These are phyloP conservation scores for Protaetia brevitarsis DNA, from an alignment of 1,140 invertebrate genomes.

Conservation along the genomic window DNA sequence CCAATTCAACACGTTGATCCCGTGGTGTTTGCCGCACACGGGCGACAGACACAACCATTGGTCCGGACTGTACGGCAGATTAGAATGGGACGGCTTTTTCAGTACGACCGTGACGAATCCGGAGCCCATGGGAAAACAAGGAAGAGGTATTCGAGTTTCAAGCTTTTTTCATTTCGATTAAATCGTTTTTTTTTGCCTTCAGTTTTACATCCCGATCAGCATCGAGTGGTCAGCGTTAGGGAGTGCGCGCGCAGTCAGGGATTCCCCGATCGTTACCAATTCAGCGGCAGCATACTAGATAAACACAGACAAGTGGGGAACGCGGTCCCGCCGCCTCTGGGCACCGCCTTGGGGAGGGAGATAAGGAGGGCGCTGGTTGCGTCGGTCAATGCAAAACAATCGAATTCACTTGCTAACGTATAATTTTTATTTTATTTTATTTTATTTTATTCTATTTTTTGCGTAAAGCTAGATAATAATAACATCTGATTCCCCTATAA, in stretches of 20 bases:
- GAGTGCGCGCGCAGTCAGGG: constrained; percentile 87
- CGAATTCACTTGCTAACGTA: too few relatives aligned
- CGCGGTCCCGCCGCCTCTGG: constrained; percentile 82
- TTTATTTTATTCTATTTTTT: too few relatives aligned
- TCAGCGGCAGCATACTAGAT: constrained; percentile 73
- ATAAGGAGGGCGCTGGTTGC: constrained; percentile 54
- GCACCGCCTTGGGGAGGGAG: constrained; percentile 71
- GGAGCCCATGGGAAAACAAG: constrained; percentile 89
- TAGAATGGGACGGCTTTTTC: constrained; percentile 85
- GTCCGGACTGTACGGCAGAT: constrained; percentile 71
- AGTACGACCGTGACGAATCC: constrained; percentile 85
- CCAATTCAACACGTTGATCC: constrained; percentile 83
- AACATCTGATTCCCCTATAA: too few relatives aligned
- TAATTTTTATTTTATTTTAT: too few relatives aligned
- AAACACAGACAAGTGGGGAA: constrained; percentile 86
- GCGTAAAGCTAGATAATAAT: too few relatives aligned
- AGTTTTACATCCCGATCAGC: constrained; percentile 79
- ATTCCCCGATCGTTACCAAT: constrained; percentile 76
- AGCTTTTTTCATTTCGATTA: background rate
- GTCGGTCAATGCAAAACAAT: background rate
- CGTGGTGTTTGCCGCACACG: constrained; percentile 89
- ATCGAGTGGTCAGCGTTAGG: constrained; percentile 77
- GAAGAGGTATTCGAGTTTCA: constrained; percentile 42
- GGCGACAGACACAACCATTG: constrained; percentile 84
- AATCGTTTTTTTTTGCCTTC: constrained; percentile 27